Base-by-base conservation (phyloP, 1,140 invertebrate genomes). In the Drosophila bifasciata region DNA sequence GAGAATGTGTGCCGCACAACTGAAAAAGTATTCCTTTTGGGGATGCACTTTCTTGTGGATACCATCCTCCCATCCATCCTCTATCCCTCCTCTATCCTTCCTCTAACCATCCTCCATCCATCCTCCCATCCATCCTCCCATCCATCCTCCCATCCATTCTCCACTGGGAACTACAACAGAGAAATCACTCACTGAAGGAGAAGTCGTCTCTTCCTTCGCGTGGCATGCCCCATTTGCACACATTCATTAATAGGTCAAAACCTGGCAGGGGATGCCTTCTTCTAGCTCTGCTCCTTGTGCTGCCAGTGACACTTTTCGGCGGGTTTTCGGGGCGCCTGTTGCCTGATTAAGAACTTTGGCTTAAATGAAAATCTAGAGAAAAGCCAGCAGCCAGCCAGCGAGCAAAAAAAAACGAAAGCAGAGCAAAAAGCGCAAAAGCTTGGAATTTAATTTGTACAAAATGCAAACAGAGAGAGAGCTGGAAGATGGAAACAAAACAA, bases 301-400 rank as follows among this genome's bases (percentile, higher is more conserved):
- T 80, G 66, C 56, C 78, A 60, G 67, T 71, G 68, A 61, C 68
- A 72, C 56, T 51, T 61, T 57, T 53, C 43, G 39, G 43, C n/a
- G 36, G 55, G 55, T 17, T 39, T 51, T 51, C 16, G 28, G 21
- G 39, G 8, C 11, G 32, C 11, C 32, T 63, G 45, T 40, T 49
- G 58, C 79, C 59, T 83, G 79, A 83, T 83, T 83, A 83, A 71
- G 70, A 57, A 84, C 64, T 75, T 75, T 70, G 70, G 70, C 52
- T 84, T 63, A 84, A 84, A 83, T 60, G 45, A 56, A 64, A 45
- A 70, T 41, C 28, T 56, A 56, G 40, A 39, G 39, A 62, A 36
- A 56, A 77, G 28, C 9, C 9, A 32, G 28, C 2, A 25, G 23
- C 23, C 23, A 57, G 15, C 21, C 21, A 70, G 52, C 3, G 19